Conservation (phyloP, 2,888 invertebrate genomes). For the Chalcosyrphus nemorum region DNA sequence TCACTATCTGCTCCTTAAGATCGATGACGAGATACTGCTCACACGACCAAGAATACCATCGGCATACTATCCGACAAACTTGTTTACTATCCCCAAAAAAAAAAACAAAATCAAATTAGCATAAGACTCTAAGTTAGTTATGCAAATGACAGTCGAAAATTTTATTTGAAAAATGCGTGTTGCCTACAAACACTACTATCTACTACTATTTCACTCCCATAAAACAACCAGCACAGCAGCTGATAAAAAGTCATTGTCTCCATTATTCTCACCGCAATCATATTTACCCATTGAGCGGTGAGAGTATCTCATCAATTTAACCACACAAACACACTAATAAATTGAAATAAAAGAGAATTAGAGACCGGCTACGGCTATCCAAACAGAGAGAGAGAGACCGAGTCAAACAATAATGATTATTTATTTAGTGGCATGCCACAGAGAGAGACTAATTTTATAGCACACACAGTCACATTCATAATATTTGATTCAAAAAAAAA, state of each 20-base stretch:
- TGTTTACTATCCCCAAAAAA: too few species aligned
- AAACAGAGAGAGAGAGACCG: not conserved
- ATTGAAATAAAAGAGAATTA: not conserved
- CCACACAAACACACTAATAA: not conserved
- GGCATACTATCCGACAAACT: too few species aligned
- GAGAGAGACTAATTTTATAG: constrained; percentile 37
- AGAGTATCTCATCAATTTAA: not conserved
- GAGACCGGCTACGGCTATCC: not conserved
- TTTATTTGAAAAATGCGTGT: not conserved
- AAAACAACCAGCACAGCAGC: not conserved
- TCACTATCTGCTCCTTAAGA: too few species aligned
- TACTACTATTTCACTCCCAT: not conserved
- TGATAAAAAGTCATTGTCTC: not conserved
- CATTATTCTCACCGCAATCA: not conserved
- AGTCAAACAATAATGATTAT: not conserved
- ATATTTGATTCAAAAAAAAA: constrained; percentile 47
- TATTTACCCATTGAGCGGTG: not conserved
- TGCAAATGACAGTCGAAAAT: not conserved
- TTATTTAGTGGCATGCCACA: constrained; percentile 24
- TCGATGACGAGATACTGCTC: too few species aligned
- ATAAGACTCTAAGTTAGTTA: not conserved
- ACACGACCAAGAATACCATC: too few species aligned
- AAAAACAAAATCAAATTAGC: not conserved
- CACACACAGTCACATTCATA: too few species aligned
- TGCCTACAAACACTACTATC: not conserved